Conservation (phyloP, 2,113 vertebrate species). For the Sinocyclocheilus grahami region DNA sequence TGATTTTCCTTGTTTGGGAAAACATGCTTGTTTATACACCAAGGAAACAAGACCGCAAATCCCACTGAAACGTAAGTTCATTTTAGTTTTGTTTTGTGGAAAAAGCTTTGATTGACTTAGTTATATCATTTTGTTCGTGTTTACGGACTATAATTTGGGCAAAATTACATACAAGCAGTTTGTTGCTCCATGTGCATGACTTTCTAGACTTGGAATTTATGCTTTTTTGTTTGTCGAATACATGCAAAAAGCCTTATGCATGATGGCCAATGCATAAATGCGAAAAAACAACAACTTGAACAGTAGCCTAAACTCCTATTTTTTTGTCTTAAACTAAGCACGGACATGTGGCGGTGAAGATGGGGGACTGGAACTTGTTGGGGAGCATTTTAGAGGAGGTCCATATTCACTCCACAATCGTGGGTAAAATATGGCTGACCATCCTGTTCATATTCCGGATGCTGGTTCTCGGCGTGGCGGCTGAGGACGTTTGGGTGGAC, state of each 20-base stretch:
- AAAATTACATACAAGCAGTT: not conserved
- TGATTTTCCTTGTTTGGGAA: not conserved
- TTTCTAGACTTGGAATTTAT: not conserved
- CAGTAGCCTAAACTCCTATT: not conserved
- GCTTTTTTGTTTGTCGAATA: not conserved
- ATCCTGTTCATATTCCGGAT: constrained; percentile 95
- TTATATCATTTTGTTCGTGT: not conserved
- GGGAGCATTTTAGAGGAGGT: constrained; percentile 94
- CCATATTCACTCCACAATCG: constrained; percentile 90
- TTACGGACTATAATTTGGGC: not conserved
- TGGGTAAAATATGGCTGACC: constrained; percentile 95
- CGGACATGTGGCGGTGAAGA: constrained; percentile 76
- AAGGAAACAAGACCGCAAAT: constrained; percentile 51
- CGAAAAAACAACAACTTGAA: not conserved
- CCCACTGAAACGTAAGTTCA: constrained; percentile 69
- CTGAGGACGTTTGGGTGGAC: constrained; percentile 93
- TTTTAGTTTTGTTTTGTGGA: not conserved
- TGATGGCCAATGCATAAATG: not conserved
- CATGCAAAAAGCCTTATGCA: not conserved
- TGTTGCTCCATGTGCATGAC: not conserved
- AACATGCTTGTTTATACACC: constrained; percentile 34
- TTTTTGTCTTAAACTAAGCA: constrained; percentile 25
- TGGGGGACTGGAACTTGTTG: constrained; percentile 95
- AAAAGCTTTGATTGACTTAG: not conserved
- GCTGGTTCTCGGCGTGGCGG: constrained; percentile 90